Base-by-base conservation (phyloP, 92 coral and sea anemone species). In the Zoanthus sociatus region DNA sequence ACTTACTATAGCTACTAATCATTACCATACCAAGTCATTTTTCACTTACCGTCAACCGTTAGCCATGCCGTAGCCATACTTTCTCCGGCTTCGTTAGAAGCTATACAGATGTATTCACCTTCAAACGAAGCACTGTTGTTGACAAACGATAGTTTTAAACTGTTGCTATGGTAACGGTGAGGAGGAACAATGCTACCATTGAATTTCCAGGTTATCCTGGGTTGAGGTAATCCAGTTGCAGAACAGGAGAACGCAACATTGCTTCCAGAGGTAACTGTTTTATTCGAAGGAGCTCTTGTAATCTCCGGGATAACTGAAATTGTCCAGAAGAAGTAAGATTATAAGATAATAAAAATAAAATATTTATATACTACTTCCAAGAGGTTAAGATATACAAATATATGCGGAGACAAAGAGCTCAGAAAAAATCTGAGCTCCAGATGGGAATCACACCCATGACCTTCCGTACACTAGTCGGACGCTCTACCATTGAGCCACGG, bases 31-130 rank as follows among this genome's bases (percentile, higher is more conserved):
- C 4, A 37, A 37, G 4, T 37, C 6, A 45, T n/a, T 45, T 73
- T n/a, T 15, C n/a, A 2, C 64, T 26, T 50, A 76, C 81, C 81
- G 60, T 76, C 81, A 37, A 76, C 81, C 12, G 64, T 76, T 11
- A 76, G 45, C 81, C 81, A 76, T 20, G 81, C 81, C 51, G 81
- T 76, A 17, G 81, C 18, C 5, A 14, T 11, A 11, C 0, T 53
- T 76, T 76, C 44, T 11, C 81, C 81, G 0, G 81, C 81, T 26
- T 76, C 5, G 81, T 26, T 50, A 14, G 66, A 50, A 30, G 81
- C 81, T 7, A 20, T 26, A 26, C 81, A 76, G 21, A 66, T 51
- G 66, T 76, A 76, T 13, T n/a, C 47, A 31, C 81, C 81, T 76
- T 76, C 81, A 53, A 48, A 76, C 3, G 33, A 54, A 17, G 7